Evolutionary conservation across 2,797 vertebrate genomes (phyloP), one percentile per base, ranked within the genome.

Genomic region (Pitangus sulphuratus): DNA sequence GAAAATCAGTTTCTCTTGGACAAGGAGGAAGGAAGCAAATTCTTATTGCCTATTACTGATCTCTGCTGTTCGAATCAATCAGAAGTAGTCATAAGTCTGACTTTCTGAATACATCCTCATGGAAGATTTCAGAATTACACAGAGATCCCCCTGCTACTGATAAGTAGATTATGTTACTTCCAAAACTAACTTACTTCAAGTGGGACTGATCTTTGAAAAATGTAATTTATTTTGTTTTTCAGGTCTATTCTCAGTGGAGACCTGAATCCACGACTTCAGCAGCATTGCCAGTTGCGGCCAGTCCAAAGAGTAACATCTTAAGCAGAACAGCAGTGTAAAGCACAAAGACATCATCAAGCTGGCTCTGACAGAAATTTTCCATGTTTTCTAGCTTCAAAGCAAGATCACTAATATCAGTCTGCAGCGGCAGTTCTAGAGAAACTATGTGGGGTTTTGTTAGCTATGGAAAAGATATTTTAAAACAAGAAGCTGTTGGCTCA

Each of bases 361-460:
- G 95, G 75, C 84, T 93, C 90, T 91, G 42, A 83, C 25, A 78
- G 65, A 81, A 89, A 8, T 96, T 96, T 97, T 96, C 92, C 90
- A 62, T 96, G 89, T 95, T 96, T 93, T 80, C 57, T 53, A 19
- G 75, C 75, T 96, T 96, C 93, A 94, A 92, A 96, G 92, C 33
- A 78, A 93, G 75, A 89, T 84, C 90, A 84, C 90, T 95, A 95
- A 93, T 96, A 94, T 53, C 87, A 87, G 68, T 89, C 87, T 91
- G 57, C 42, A 83, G 33, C 1, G 1, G 64, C 42, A 90, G 24
- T 60, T 57, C 53, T 87, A 75, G 35, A 95, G 71, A 89, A 97
- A 96, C 20, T 50, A 68, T 80, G 78, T 1, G 4, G 35, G 58
- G 0, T 90, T 87, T 93, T 33, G 16, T 65, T 68, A 85, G 79